These are phyloP conservation scores for Zaprionus lachaisei DNA, from an alignment of 1,140 invertebrate species.

Conservation along the genomic window DNA sequence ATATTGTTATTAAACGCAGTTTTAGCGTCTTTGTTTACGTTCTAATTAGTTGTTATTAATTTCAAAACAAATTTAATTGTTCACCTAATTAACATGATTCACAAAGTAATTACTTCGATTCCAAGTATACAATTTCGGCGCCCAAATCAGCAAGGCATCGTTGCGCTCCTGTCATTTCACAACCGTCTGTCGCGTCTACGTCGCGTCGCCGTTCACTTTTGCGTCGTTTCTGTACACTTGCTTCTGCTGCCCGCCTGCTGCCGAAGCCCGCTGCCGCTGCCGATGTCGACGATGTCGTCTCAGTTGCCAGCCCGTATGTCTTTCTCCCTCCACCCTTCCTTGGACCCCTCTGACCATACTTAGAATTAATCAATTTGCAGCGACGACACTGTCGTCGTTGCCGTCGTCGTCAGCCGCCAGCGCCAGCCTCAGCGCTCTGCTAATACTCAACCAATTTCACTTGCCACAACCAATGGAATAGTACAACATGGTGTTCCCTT, in stretches of 20 bases:
- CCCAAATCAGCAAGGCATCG: background rate
- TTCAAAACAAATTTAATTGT: background rate
- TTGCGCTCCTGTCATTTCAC: slow-evolving; percentile 62
- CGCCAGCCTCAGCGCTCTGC: slow-evolving; percentile 1
- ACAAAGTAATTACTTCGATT: background rate
- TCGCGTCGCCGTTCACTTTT: slow-evolving; percentile 73
- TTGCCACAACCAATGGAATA: slow-evolving; percentile 22
- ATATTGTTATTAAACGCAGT: background rate
- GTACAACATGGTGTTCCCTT: slow-evolving; percentile 25
- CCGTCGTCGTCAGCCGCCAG: slow-evolving; percentile 2
- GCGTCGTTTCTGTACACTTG: slow-evolving; percentile 73
- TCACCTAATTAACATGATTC: background rate
- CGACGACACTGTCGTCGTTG: slow-evolving; percentile 39
- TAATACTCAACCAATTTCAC: slow-evolving; percentile 48
- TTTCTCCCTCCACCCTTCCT: slow-evolving; percentile 16
- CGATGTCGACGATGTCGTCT: slow-evolving; percentile 45
- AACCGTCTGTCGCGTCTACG: slow-evolving; percentile 68
- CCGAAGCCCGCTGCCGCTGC: slow-evolving; percentile 44
- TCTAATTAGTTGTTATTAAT: background rate
- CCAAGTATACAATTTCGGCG: background rate
- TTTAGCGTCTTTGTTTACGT: background rate
- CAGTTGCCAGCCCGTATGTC: slow-evolving; percentile 48
- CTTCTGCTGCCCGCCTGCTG: slow-evolving; percentile 54
- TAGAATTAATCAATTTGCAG: slow-evolving; percentile 52
- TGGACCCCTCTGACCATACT: slow-evolving; percentile 4